Conservation (phyloP, 2,797 vertebrate species). For the Masticophis lateralis region DNA sequence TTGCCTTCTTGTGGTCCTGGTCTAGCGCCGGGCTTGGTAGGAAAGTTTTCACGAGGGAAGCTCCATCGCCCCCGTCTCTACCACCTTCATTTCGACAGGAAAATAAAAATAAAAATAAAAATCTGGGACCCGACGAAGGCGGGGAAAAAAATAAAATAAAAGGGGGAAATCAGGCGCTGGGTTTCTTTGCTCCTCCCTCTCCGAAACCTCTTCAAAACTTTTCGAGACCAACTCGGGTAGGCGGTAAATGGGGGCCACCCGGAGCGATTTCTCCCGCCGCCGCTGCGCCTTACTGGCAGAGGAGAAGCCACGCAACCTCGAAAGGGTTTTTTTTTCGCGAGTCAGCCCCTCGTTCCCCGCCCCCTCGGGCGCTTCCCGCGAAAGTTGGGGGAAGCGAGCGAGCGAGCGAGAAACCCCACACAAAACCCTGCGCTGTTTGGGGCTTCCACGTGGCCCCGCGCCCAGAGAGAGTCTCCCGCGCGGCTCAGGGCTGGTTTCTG, state of each 20-base stretch:
- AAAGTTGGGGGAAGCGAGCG: not conserved
- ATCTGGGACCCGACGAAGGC: not conserved
- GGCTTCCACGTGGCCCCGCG: not conserved
- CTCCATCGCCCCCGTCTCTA: not conserved
- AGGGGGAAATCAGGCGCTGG: too few species aligned
- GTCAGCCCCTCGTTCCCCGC: not conserved
- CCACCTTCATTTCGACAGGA: not conserved
- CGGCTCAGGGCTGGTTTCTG: not conserved
- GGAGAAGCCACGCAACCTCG: not conserved
- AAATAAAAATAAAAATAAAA: too few species aligned
- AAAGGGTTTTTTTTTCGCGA: too few species aligned
- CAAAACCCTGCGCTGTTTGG: not conserved
- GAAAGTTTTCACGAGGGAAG: not conserved
- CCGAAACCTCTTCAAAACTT: not conserved
- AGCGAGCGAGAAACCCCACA: too few species aligned
- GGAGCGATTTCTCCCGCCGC: not conserved
- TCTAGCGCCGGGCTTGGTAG: not conserved
- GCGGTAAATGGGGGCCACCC: not conserved
- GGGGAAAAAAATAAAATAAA: not conserved
- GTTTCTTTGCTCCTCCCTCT: not conserved
- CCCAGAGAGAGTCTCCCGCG: not conserved
- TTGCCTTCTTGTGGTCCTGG: slow-evolving; percentile 7
- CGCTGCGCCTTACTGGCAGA: not conserved
- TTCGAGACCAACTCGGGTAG: not conserved
- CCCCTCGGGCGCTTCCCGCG: not conserved